Conservation (phyloP, 2,888 invertebrate genomes). For the Diabrotica balteata region DNA sequence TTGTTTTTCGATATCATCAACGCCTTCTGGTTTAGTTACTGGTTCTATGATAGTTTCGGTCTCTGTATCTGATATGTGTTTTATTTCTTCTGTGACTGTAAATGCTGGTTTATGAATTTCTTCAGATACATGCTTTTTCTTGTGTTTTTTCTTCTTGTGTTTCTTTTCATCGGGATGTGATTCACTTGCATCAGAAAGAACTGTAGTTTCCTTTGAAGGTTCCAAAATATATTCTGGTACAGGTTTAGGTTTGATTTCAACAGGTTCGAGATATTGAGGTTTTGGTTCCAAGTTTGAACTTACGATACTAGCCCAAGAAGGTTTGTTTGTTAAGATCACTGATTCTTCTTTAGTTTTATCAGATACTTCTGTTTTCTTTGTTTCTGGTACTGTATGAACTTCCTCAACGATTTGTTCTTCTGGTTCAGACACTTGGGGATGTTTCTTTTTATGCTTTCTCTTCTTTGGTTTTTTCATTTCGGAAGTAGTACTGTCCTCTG, state of each 20-base stretch:
- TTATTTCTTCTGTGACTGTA: slow-evolving; percentile 37
- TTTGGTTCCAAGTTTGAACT: slow-evolving; percentile 26
- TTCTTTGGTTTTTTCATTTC: slow-evolving; percentile 10
- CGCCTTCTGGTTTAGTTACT: background rate
- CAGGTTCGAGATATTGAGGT: slow-evolving; percentile 4
- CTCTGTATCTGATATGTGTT: slow-evolving; percentile 27
- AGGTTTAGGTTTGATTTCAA: slow-evolving; percentile 1
- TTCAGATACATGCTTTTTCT: slow-evolving; percentile 34
- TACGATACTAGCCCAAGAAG: slow-evolving; percentile 35
- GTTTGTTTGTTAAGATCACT: slow-evolving; percentile 7
- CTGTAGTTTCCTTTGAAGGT: slow-evolving; percentile 8
- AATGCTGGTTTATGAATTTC: slow-evolving; percentile 35
- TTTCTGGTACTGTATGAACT: background rate
- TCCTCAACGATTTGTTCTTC: slow-evolving; percentile 2
- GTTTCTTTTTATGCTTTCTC: slow-evolving; percentile 13
- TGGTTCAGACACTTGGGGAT: slow-evolving; percentile 1
- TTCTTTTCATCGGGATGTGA: slow-evolving; percentile 27
- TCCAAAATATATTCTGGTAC: background rate
- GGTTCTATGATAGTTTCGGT: slow-evolving; percentile 7
- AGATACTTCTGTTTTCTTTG: slow-evolving; percentile 1
- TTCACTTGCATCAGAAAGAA: slow-evolving; percentile 12
- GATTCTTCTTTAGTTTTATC: background rate
- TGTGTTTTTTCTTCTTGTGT: slow-evolving; percentile 35
- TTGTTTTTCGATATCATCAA: slow-evolving; percentile 13
- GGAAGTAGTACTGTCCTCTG: background rate